Conservation (phyloP, 2,888 invertebrate species). For the Scaptomyza polygonia region DNA sequence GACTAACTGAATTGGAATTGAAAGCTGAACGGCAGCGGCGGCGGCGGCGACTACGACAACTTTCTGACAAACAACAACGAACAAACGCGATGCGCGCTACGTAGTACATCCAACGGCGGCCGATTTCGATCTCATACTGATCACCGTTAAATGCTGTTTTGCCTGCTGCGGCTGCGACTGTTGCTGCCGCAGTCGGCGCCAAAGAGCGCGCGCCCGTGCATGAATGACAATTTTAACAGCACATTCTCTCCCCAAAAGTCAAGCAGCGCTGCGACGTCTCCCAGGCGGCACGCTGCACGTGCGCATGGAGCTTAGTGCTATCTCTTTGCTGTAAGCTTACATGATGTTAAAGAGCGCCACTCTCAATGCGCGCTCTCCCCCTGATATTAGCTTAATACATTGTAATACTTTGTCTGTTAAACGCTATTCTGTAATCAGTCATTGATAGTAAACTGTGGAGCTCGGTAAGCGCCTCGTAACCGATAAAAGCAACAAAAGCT, state of each 20-base stretch:
- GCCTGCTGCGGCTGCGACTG: constrained; percentile 41
- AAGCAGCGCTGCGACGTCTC: constrained; percentile 24
- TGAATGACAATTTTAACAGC: constrained; percentile 68
- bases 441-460: constrained; percentile 25
- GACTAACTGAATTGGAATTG: constrained; percentile 62
- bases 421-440: constrained; percentile 54
- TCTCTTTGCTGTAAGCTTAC: constrained; percentile 50
- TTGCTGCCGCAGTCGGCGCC: constrained; percentile 39
- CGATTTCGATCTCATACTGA: constrained; percentile 76
- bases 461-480: constrained; percentile 13
- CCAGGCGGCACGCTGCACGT: constrained; percentile 53
- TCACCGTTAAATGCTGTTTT: constrained; percentile 63
- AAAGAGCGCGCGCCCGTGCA: constrained; percentile 54
- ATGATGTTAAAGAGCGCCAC: constrained; percentile 31
- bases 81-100: constrained; percentile 48
- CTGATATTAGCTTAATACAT: constrained; percentile 27
- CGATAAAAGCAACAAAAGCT: constrained; percentile 46
- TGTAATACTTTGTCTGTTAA: constrained; percentile 46
- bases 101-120: constrained; percentile 68
- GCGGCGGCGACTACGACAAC: constrained; percentile 55
- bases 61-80: constrained; percentile 44
- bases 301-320: constrained; percentile 45
- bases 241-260: constrained; percentile 26
- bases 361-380: constrained; percentile 3
- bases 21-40: constrained; percentile 40